Conservation (phyloP, 2,113 vertebrate species). For the Melanerpes formicivorus region DNA sequence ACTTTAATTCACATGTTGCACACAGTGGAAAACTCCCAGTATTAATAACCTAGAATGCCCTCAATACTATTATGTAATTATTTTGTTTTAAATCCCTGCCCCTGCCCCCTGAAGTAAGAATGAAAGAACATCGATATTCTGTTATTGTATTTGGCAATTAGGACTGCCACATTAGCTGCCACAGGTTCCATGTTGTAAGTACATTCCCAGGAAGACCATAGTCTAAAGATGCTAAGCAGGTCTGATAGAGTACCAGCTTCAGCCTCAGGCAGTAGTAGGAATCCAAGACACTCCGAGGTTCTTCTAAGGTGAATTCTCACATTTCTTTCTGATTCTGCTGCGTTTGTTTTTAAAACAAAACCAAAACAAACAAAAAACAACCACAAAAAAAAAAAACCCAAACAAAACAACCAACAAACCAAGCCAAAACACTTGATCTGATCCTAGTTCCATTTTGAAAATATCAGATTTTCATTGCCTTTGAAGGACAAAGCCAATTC, state of each 20-base stretch:
- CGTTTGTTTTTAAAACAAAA: neutral
- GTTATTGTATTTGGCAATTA: neutral
- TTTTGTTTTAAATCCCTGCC: too few relatives aligned
- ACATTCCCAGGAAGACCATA: neutral
- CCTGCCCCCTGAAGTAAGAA: neutral
- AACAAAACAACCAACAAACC: neutral
- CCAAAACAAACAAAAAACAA: neutral
- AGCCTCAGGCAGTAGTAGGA: neutral
- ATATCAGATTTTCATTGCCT: slow-evolving; percentile 55
- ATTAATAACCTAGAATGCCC: neutral
- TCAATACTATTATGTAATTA: accelerated
- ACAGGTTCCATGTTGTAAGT: neutral
- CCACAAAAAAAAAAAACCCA: too few relatives aligned
- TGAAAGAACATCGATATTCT: neutral
- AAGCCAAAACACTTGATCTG: neutral
- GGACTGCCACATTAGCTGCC: neutral
- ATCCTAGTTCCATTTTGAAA: slow-evolving; percentile 61
- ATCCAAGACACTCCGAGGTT: neutral
- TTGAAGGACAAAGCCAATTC: slow-evolving; percentile 62
- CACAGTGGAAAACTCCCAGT: neutral
- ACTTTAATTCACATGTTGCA: neutral
- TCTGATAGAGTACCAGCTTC: neutral
- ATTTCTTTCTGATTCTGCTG: neutral
- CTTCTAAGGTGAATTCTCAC: neutral
- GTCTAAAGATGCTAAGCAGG: neutral